A percentile compares a stretch with the other conserved stretches of the same genome.
Conservation (phyloP, 2,797 vertebrate species). For the Poecilia gillii region DNA sequence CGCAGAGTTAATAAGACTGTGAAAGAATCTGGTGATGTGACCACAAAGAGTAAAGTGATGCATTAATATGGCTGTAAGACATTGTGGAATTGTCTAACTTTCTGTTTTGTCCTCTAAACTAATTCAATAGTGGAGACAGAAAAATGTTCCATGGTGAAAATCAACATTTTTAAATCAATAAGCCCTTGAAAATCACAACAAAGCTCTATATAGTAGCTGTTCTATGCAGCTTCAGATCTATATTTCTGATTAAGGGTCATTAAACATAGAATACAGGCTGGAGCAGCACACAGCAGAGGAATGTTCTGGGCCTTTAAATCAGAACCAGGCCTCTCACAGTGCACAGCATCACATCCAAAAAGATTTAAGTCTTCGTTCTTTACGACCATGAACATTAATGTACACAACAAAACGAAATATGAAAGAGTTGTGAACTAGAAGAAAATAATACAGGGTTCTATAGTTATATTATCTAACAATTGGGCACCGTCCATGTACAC, state of each 20-base stretch:
- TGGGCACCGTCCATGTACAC: background rate
- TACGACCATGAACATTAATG: background rate
- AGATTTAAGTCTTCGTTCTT: background rate
- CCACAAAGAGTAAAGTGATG: background rate
- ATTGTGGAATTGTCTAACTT: background rate
- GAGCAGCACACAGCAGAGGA: background rate
- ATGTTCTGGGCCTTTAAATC: background rate
- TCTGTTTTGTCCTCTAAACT: background rate
- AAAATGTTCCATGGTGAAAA: background rate
- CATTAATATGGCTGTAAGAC: background rate
- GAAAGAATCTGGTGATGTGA: background rate
- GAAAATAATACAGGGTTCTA: background rate
- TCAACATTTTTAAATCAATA: background rate
- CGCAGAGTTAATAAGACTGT: background rate
- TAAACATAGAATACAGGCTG: background rate
- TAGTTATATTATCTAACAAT: background rate
- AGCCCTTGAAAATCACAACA: background rate
- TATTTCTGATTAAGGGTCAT: background rate
- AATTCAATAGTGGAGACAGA: background rate
- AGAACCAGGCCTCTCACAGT: background rate
- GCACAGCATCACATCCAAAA: background rate
- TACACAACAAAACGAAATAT: background rate
- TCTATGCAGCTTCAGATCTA: background rate
- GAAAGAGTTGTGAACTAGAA: background rate
- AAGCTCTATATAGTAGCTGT: background rate